Percentiles rank a stretch among this genome's conserved stretches.
phyloP scores from a whole-genome alignment of 1,140 invertebrate species.

The Cydia strobilella region DNA sequence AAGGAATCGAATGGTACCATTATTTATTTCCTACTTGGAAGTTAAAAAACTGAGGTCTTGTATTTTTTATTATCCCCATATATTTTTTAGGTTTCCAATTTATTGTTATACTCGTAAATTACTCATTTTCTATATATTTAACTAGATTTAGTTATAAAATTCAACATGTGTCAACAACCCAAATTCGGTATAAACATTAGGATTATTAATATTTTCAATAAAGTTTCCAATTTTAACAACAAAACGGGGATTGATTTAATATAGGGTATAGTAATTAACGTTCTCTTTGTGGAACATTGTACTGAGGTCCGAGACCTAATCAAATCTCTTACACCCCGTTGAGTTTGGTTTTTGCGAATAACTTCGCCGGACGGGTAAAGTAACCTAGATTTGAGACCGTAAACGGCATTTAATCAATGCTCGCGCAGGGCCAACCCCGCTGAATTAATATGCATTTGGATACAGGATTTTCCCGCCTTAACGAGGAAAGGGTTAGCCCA shows the following conservation, averaged over 20 bases:
- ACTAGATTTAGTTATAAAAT: too few relatives aligned
- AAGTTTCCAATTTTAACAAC: neutral
- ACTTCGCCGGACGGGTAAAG: conserved; percentile 13
- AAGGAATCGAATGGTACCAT: too few relatives aligned
- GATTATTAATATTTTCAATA: too few relatives aligned
- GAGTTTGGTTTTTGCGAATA: conserved; percentile 1
- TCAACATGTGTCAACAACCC: too few relatives aligned
- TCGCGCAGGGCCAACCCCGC: neutral
- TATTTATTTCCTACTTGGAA: too few relatives aligned
- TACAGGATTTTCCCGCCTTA: conserved; percentile 29
- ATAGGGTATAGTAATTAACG: conserved; percentile 4
- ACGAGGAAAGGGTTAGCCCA: neutral
- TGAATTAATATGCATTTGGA: conserved; percentile 20
- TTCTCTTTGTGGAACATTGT: neutral
- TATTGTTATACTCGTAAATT: too few relatives aligned
- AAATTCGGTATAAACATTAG: too few relatives aligned
- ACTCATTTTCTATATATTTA: too few relatives aligned
- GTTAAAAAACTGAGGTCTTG: too few relatives aligned
- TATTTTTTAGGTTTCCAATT: too few relatives aligned
- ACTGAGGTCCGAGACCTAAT: conserved; percentile 18
- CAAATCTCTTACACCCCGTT: conserved; percentile 15
- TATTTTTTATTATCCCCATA: too few relatives aligned
- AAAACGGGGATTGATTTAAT: neutral
- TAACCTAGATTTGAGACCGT: conserved; percentile 1
- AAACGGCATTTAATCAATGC: conserved; percentile 27